Percentiles rank a stretch among this genome's conserved stretches.
These are phyloP conservation scores for Autographa gamma DNA, from an alignment of 2,888 invertebrate genomes.

Conservation along the genomic window DNA sequence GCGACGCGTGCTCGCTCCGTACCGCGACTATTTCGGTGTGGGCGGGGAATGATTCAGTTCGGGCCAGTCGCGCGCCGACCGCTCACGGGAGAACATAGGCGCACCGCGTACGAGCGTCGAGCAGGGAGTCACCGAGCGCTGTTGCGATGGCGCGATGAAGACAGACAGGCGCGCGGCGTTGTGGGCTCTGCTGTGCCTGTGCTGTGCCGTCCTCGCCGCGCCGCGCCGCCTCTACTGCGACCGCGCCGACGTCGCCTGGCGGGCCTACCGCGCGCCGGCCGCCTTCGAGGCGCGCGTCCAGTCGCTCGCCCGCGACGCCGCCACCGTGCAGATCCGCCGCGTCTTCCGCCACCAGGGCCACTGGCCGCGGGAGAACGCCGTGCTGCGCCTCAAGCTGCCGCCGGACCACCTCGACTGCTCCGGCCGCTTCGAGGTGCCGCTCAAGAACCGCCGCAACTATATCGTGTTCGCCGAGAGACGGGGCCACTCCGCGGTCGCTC, in stretches of 20 bases:
- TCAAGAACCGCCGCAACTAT: slow-evolving; percentile 83
- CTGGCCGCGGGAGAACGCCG: slow-evolving; percentile 82
- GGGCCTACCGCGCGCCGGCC: slow-evolving; percentile 86
- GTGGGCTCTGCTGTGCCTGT: slow-evolving; percentile 83
- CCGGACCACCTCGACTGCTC: slow-evolving; percentile 77
- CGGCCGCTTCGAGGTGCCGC: slow-evolving; percentile 85
- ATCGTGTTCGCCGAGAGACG: slow-evolving; percentile 86
- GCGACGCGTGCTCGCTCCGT: slow-evolving; percentile 72
- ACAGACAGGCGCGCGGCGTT: slow-evolving; percentile 85
- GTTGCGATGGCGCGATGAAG: slow-evolving; percentile 87
- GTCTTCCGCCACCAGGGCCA: slow-evolving; percentile 81
- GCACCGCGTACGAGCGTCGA: slow-evolving; percentile 60
- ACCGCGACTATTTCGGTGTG: slow-evolving; percentile 83
- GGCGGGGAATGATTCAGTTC: slow-evolving; percentile 72
- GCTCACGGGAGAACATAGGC: slow-evolving; percentile 76
- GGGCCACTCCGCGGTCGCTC: slow-evolving; percentile 83
- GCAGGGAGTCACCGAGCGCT: slow-evolving; percentile 71
- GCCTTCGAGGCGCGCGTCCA: slow-evolving; percentile 87
- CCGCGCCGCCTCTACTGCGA: slow-evolving; percentile 86
- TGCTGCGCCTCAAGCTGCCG: slow-evolving; percentile 78
- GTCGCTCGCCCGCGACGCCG: slow-evolving; percentile 81
- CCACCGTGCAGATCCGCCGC: slow-evolving; percentile 82
- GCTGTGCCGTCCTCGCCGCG: slow-evolving; percentile 73
- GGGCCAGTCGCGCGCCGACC: slow-evolving; percentile 86
- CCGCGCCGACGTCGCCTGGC: slow-evolving; percentile 88